Evolutionary conservation across 2,888 invertebrate species (phyloP).

Genomic region (Dendrolimus houi): DNA sequence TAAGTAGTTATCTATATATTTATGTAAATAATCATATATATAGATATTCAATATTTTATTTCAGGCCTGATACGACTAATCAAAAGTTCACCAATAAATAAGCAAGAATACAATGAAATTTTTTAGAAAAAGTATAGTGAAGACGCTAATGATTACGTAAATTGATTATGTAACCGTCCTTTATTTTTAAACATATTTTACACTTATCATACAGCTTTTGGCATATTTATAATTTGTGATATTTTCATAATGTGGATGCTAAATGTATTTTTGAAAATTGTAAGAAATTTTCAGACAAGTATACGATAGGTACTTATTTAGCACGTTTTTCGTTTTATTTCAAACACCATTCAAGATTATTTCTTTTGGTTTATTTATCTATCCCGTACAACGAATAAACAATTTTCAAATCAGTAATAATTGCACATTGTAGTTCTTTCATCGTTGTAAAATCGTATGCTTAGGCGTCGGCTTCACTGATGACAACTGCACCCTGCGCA

Average conservation of each 20-base stretch:
- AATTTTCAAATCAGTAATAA: too few relatives aligned
- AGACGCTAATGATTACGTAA: conserved; percentile 41
- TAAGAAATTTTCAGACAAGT: conserved; percentile 67
- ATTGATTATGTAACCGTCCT: conserved; percentile 57
- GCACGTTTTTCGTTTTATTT: conserved; percentile 24
- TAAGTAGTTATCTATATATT: too few relatives aligned
- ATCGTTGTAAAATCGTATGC: conserved; percentile 1
- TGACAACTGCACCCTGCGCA: conserved; percentile 30
- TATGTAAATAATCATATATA: too few relatives aligned
- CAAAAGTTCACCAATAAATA: conserved; percentile 5
- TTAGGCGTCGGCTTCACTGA: conserved; percentile 32
- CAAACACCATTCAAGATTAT: conserved; percentile 8
- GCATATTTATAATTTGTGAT: conserved; percentile 67
- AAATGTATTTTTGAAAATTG: conserved; percentile 63
- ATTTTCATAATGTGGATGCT: conserved; percentile 68
- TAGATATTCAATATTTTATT: conserved; percentile 10
- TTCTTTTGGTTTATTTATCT: too few relatives aligned
- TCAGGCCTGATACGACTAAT: conserved; percentile 28
- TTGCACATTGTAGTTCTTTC: too few relatives aligned
- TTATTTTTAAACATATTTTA: conserved; percentile 65
- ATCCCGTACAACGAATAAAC: too few relatives aligned
- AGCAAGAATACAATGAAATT: conserved; percentile 11
- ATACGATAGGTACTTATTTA: conserved; percentile 52
- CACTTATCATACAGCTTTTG: conserved; percentile 66
- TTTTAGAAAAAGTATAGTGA: conserved; percentile 47